phyloP scores from a whole-genome alignment of 2,113 vertebrate genomes.

The Urocolius indicus region DNA sequence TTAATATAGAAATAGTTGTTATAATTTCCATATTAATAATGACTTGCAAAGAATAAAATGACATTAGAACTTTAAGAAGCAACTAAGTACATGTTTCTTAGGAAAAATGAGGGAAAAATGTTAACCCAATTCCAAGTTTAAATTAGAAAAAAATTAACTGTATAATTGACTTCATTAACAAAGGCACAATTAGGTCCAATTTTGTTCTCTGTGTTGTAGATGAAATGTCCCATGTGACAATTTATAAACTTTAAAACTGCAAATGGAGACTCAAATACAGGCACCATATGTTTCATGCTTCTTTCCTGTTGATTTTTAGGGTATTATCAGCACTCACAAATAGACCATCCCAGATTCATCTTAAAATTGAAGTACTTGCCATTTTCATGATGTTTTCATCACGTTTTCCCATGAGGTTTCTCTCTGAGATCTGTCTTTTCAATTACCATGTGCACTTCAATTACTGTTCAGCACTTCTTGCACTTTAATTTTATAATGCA shows the following conservation, averaged over 20 bases:
- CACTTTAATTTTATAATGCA: not conserved
- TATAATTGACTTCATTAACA: not conserved
- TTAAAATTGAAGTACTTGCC: slow-evolving; percentile 4
- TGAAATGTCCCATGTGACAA: not conserved
- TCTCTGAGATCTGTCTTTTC: not conserved
- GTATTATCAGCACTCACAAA: not conserved
- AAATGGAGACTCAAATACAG: not conserved
- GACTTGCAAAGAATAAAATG: not conserved
- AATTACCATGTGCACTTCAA: not conserved
- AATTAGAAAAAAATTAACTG: not conserved
- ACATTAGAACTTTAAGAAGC: not conserved
- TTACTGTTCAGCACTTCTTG: not conserved
- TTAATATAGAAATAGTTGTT: not conserved
- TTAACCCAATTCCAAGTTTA: not conserved
- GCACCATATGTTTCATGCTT: not conserved
- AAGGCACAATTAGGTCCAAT: not conserved
- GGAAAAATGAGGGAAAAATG: not conserved
- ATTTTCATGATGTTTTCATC: not conserved
- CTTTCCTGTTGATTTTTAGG: slow-evolving; percentile 4
- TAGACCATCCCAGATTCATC: not conserved
- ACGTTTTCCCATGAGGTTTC: not conserved
- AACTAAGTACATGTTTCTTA: not conserved
- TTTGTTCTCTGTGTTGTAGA: not conserved
- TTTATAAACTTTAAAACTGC: not conserved
- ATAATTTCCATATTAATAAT: not conserved